phyloP scores from a whole-genome alignment of 1,140 invertebrate species.

The Scaptomyza graminum region DNA sequence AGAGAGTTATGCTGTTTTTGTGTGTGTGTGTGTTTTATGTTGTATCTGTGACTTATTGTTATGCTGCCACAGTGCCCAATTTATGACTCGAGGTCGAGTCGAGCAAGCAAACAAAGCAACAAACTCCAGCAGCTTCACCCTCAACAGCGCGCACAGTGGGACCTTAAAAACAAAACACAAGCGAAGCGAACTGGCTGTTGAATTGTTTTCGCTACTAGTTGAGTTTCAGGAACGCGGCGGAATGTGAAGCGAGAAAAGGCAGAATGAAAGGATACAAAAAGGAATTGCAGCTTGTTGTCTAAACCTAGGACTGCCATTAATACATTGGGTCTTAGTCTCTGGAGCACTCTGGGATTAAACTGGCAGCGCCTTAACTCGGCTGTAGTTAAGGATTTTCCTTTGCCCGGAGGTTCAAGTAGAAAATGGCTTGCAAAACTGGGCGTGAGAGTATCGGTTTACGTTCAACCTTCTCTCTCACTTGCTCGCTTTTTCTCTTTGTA shows the following conservation, averaged over 20 bases:
- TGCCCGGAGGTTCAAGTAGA: conserved; percentile 18
- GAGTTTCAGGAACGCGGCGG: conserved; percentile 3
- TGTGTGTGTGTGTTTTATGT: conserved; percentile 11
- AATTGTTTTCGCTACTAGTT: too few relatives aligned
- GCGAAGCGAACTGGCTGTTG: conserved; percentile 25
- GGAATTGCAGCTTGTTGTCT: conserved; percentile 23
- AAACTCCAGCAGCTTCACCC: conserved; percentile 19
- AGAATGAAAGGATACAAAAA: neutral
- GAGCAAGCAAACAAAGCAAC: neutral
- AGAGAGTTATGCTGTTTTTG: conserved; percentile 8
- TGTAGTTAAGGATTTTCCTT: conserved; percentile 68
- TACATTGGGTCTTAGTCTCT: conserved; percentile 49
- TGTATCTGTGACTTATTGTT: conserved; percentile 77
- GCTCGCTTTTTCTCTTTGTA: conserved; percentile 4
- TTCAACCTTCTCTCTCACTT: conserved; percentile 8
- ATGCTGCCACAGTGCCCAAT: conserved; percentile 79
- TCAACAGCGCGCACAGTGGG: conserved; percentile 18
- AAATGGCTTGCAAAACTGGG: conserved; percentile 24
- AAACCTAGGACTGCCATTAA: conserved; percentile 39
- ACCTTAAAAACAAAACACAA: conserved; percentile 62
- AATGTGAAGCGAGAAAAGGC: conserved; percentile 23
- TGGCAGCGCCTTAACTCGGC: conserved; percentile 68
- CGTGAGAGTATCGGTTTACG: conserved; percentile 6
- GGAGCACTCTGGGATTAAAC: conserved; percentile 69
- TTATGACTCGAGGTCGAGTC: conserved; percentile 75